Evolutionary conservation across 2,113 vertebrate genomes (phyloP), one percentile per base, ranked within the genome.

Genomic region (Nyctibius bracteatus): DNA sequence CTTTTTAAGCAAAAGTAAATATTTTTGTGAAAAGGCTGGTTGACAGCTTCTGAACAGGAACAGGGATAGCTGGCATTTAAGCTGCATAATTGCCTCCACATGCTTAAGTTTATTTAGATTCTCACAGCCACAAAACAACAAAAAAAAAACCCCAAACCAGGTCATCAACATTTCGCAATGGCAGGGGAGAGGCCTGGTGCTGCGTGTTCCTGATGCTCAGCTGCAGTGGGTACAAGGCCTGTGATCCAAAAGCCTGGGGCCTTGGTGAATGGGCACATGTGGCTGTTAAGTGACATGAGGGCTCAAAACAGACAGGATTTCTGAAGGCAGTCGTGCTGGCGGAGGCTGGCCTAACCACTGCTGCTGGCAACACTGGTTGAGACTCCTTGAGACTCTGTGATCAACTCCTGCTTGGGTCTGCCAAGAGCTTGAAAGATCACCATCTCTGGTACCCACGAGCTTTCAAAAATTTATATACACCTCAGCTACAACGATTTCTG

Each of bases 221-320:
- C 31, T 37, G 63, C 54, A 3, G 28, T 2, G 31, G 24, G n/a
- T 44, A 13, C n/a, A 2, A 16, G 35, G 54, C 39, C 52, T 3
- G 1, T 8, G 49, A 19, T 39, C 46, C 65, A 19, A 14, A 11
- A 12, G 17, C 54, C 54, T 5, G 41, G 37, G 44, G 25, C 47
- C 6, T 2, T 3, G 18, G 12, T 33, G 35, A 46, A 22, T 4
- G 16, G 27, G 14, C 16, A 19, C 19, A 1, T 0, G 3, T 2
- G 8, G 52, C 5, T 24, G 13, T 1, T 30, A 4, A 12, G 12
- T 1, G 1, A 10, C 1, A 1, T 0, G 2, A 7, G 25, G 33
- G 14, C 51, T 49, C 39, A 5, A 9, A 23, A 1, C 39, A 6
- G 61, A 3, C 14, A 25, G 62, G 39, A 5, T 30, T 39, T 47